Conservation (phyloP, 2,113 vertebrate species). For the Toxostoma redivivum region DNA sequence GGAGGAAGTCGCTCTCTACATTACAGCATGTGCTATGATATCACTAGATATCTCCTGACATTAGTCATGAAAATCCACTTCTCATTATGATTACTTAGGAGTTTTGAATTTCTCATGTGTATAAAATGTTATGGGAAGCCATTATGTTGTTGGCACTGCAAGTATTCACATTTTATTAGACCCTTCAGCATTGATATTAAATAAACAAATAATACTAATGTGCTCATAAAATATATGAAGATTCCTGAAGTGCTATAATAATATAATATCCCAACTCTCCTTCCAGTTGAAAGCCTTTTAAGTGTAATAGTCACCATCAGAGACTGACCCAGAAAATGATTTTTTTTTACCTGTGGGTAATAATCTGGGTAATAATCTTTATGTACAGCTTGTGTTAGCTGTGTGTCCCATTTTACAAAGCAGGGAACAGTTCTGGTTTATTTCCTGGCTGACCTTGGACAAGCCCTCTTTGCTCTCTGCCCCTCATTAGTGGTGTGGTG, state of each 20-base stretch:
- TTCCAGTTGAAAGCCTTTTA: not conserved
- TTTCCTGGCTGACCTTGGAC: not conserved
- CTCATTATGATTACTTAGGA: slow-evolving; percentile 52
- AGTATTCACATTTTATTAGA: slow-evolving; percentile 60
- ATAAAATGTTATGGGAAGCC: slow-evolving; percentile 57
- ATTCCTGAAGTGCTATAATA: slow-evolving; percentile 40
- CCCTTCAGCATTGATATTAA: slow-evolving; percentile 56
- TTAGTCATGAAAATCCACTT: slow-evolving; percentile 50
- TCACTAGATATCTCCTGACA: slow-evolving; percentile 34
- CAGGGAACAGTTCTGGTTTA: not conserved
- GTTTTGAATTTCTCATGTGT: slow-evolving; percentile 48
- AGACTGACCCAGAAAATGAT: not conserved
- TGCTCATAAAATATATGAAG: slow-evolving; percentile 40
- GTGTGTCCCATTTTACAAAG: not conserved
- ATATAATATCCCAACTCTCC: slow-evolving; percentile 1
- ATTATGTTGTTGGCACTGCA: slow-evolving; percentile 43
- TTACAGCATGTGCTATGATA: not conserved
- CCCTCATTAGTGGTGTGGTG: not conserved
- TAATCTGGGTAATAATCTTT: not conserved
- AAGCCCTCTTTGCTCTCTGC: not conserved
- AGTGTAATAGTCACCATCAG: not conserved
- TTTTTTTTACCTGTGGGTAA: not conserved
- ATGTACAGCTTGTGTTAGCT: not conserved
- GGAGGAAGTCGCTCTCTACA: slow-evolving; percentile 13
- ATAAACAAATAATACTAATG: slow-evolving; percentile 66